Conservation (phyloP, 2,113 vertebrate genomes). For the Dromiciops gliroides region DNA sequence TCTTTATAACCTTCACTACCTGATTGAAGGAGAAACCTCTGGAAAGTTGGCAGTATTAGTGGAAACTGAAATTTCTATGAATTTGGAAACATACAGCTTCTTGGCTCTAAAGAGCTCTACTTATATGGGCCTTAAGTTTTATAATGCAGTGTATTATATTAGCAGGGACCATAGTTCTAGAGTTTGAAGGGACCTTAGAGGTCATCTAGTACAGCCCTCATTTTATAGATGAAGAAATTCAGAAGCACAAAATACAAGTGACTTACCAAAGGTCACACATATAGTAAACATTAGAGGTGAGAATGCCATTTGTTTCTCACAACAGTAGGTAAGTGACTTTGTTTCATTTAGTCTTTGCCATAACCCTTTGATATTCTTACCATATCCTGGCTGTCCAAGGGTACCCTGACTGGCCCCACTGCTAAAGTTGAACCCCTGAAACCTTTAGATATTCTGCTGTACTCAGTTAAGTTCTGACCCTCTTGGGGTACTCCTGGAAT, state of each 20-base stretch:
- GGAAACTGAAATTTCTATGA: background rate
- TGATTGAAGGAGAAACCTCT: background rate
- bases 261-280: background rate
- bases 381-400: background rate
- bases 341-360: background rate
- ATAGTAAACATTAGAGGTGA: slow-evolving; percentile 9
- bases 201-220: background rate
- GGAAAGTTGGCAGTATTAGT: background rate
- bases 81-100: background rate
- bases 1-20: background rate
- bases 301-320: background rate
- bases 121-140: background rate
- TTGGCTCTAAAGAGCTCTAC: background rate
- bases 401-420: background rate
- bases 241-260: background rate
- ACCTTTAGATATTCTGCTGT: background rate
- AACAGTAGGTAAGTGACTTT: background rate
- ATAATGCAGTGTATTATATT: background rate
- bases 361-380: background rate
- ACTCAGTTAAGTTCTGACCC: background rate
- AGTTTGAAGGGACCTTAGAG: background rate
- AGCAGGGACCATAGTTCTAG: background rate
- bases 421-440: background rate
- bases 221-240: slow-evolving; percentile 8
- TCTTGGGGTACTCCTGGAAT: background rate